Evolutionary conservation across 2,888 invertebrate species (phyloP).

Genomic region (Phytoseiulus persimilis): DNA sequence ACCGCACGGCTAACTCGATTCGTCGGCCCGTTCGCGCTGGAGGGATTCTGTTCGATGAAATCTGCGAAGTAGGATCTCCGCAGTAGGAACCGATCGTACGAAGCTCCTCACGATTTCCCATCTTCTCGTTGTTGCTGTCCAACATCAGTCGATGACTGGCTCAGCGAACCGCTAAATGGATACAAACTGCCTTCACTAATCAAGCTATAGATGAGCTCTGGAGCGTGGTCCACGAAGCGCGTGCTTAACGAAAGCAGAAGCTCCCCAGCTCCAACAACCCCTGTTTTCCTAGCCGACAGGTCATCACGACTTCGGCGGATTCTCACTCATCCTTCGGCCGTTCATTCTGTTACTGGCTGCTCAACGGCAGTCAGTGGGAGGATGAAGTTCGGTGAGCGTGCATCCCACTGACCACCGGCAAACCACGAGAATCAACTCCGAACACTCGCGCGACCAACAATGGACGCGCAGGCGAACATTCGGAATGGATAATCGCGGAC

Average conservation of each 20-base stretch:
- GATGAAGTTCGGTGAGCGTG: background rate
- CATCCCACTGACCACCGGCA: background rate
- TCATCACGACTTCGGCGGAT: background rate
- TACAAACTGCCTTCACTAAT: background rate
- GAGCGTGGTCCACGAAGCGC: background rate
- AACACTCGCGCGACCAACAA: background rate
- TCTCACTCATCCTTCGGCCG: background rate
- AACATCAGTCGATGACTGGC: background rate
- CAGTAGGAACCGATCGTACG: background rate
- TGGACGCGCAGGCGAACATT: background rate
- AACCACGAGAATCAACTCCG: background rate
- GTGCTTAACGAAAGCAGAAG: slow-evolving; percentile 5
- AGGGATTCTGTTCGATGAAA: background rate
- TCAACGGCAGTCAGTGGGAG: background rate
- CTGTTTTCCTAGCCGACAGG: background rate
- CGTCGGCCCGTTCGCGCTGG: background rate
- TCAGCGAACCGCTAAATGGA: background rate
- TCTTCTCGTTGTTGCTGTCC: background rate
- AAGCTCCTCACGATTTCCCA: background rate
- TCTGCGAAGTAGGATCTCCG: background rate
- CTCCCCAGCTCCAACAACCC: background rate
- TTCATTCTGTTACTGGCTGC: background rate
- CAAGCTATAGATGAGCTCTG: background rate
- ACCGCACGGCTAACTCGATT: background rate
- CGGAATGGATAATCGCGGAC: background rate